Evolutionary conservation across 2,797 vertebrate species (phyloP), one percentile per base, ranked within the genome.

Genomic region (Liparis tanakae): DNA sequence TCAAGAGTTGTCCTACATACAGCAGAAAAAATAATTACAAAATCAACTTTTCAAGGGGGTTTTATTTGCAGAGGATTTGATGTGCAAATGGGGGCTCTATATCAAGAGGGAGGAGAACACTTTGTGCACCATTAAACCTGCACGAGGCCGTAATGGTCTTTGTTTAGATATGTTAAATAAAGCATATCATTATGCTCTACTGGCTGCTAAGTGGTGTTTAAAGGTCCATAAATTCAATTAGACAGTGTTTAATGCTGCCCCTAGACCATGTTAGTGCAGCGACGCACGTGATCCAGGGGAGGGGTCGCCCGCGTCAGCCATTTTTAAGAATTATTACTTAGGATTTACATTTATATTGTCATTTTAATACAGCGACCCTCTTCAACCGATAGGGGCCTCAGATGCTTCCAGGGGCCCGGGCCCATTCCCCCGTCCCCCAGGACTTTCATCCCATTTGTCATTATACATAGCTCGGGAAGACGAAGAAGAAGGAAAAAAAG

Each of bases 271-370:
- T 90, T 88, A 88, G 88, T 86, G 85, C 83, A 79, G 74, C 83
- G 88, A 89, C 71, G 67, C 92, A 75, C 79, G 74, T 86, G 88
- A 92, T 84, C 72, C 60, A 77, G 74, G 50, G 74, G 69, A 77
- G 76, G 76, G 75, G 85, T 77, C 62, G 41, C 59, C 76, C 62
- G 41, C 59, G 72, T 87, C 88, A 88, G 88, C 81, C 81, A 80
- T 93, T 93, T 94, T 94, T 92, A 94, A 94, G 94, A 96, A 93
- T 93, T 94, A 93, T 94, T 91, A 91, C 91, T 81, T 76, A 92
- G 91, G 94, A 94, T 94, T 94, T 95, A 94, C 94, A 96, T 95
- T 95, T 96, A 96, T 96, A 95, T 94, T 96, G 92, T 94, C 87
- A 86, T 93, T 95, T 94, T 95, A 95, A 95, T 96, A 93, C 93